Conservation (phyloP, 1,140 invertebrate genomes). For the Drosophila sucinea region DNA sequence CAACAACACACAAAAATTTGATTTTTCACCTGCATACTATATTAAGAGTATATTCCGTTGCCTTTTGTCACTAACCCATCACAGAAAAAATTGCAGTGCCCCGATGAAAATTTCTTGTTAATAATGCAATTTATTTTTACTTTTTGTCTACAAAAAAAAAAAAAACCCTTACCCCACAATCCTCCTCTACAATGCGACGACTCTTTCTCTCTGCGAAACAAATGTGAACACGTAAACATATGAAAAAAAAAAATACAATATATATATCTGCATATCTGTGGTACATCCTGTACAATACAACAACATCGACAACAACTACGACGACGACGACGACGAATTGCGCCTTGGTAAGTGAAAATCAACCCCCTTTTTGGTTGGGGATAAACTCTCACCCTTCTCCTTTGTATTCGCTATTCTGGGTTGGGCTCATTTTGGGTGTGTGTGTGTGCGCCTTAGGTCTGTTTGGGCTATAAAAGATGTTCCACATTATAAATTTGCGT, state of each 20-base stretch:
- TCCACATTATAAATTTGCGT: conserved; percentile 18
- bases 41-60: not conserved
- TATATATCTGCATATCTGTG: conserved; percentile 11
- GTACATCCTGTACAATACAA: conserved; percentile 4
- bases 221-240: conserved; percentile 14
- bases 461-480: conserved; percentile 15
- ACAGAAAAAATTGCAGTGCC: conserved; percentile 6
- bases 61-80: conserved; percentile 1
- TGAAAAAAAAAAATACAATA: not conserved
- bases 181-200: not conserved
- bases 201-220: not conserved
- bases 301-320: not conserved
- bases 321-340: conserved; percentile 7
- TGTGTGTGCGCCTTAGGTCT: not conserved
- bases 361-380: conserved; percentile 17
- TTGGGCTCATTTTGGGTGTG: conserved; percentile 19
- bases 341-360: conserved; percentile 16
- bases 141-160: not conserved
- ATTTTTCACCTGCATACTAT: not conserved
- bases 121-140: conserved; percentile 18
- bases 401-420: not conserved
- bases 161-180: not conserved
- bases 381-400: conserved; percentile 1
- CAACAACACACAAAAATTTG: not conserved
- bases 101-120: conserved; percentile 9